These are phyloP conservation scores for Lasioglossum baleicum DNA, from an alignment of 1,140 invertebrate species.

Conservation along the genomic window DNA sequence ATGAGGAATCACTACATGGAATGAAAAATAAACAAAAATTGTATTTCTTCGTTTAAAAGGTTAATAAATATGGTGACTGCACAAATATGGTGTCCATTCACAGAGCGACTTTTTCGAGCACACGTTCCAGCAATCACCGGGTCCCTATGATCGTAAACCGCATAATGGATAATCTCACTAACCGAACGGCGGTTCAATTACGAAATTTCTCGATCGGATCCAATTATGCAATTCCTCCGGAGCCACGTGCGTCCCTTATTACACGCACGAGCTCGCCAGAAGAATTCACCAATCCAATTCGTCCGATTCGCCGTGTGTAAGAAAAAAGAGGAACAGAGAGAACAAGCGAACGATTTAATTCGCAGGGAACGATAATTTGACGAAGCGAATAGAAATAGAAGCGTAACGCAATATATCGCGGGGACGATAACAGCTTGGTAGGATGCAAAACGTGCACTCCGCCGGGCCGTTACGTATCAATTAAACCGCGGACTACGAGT, in stretches of 20 bases:
- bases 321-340: neutral
- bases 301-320: neutral
- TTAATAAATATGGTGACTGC: too few species aligned
- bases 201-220: conserved; percentile 9
- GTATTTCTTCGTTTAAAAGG: too few species aligned
- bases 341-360: conserved; percentile 8
- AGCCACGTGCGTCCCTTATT: neutral
- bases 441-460: conserved; percentile 29
- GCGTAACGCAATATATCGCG: too few species aligned
- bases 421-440: too few species aligned
- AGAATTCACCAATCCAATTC: neutral
- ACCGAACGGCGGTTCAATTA: conserved; percentile 6
- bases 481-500: conserved; percentile 44
- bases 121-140: too few species aligned
- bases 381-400: neutral
- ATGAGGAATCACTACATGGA: too few species aligned
- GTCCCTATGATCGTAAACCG: neutral
- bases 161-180: neutral
- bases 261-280: neutral
- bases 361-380: conserved; percentile 2
- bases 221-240: conserved; percentile 18
- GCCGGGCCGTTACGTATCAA: conserved; percentile 49
- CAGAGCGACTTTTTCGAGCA: too few species aligned
- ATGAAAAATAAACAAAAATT: too few species aligned
- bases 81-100: too few species aligned